Percentiles rank a stretch among this genome's conserved stretches.
Conservation (phyloP, 1,140 invertebrate genomes). For the Trissolcus basalis region DNA sequence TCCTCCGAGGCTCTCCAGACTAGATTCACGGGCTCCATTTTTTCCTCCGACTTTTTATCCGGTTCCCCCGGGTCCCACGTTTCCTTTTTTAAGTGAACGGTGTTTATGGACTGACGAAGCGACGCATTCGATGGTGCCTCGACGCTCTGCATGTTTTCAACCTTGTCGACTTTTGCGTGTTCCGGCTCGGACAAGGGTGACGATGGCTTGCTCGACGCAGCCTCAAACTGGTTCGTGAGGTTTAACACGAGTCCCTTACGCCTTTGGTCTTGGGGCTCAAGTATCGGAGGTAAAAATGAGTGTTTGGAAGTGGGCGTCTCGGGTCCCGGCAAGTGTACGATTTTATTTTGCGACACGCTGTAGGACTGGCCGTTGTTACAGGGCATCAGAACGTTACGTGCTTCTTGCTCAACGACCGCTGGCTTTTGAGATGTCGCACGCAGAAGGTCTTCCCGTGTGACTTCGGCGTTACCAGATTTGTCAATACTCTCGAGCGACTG, state of each 20-base stretch:
- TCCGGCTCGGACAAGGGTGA: conserved; percentile 72
- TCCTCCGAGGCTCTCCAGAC: conserved; percentile 77
- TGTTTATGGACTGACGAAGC: conserved; percentile 50
- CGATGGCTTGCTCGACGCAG: conserved; percentile 73
- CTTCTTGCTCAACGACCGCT: conserved; percentile 71
- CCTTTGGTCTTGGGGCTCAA: conserved; percentile 79
- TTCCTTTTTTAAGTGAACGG: conserved; percentile 77
- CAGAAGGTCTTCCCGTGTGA: conserved; percentile 70
- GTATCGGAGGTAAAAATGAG: conserved; percentile 76
- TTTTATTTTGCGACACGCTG: conserved; percentile 92
- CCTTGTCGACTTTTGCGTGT: conserved; percentile 58
- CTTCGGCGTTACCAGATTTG: conserved; percentile 68
- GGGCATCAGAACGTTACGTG: conserved; percentile 86
- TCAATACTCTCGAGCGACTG: conserved; percentile 76
- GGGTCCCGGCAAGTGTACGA: conserved; percentile 82
- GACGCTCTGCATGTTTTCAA: conserved; percentile 52
- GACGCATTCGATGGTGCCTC: conserved; percentile 26
- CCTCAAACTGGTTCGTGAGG: conserved; percentile 79
- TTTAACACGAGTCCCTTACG: conserved; percentile 81
- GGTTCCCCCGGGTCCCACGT: conserved; percentile 80
- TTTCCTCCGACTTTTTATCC: conserved; percentile 42
- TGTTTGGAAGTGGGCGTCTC: conserved; percentile 71
- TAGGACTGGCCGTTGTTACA: conserved; percentile 89
- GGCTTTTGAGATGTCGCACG: conserved; percentile 63
- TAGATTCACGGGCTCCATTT: conserved; percentile 70